Evolutionary conservation across 2,888 invertebrate genomes (phyloP).

Genomic region (Monopis laevigella): DNA sequence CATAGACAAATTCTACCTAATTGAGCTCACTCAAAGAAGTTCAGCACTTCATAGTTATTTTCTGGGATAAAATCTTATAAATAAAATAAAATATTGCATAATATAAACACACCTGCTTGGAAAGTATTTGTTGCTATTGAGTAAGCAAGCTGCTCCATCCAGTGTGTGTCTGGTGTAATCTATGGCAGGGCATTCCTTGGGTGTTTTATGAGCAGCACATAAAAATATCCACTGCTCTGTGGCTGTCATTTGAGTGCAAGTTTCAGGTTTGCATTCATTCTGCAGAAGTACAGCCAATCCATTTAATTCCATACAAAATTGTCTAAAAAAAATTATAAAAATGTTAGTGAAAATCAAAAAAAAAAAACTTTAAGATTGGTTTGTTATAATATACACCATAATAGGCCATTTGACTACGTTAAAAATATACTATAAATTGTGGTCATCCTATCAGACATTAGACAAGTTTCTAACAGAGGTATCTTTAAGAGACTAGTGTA

Average conservation of each 20-base stretch:
- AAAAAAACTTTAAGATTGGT: neutral
- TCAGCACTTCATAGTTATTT: too few relatives aligned
- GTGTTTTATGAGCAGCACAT: constrained; percentile 99
- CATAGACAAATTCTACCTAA: too few relatives aligned
- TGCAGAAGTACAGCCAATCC: constrained; percentile 97
- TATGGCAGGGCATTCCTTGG: constrained; percentile 99
- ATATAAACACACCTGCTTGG: constrained; percentile 84
- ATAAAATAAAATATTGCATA: too few relatives aligned
- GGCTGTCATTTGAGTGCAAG: constrained; percentile 99
- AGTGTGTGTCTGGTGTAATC: constrained; percentile 98
- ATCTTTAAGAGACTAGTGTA: too few relatives aligned
- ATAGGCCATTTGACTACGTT: too few relatives aligned
- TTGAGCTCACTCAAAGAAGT: too few relatives aligned
- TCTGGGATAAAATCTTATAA: too few relatives aligned
- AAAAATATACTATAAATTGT: too few relatives aligned
- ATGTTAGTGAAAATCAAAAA: neutral
- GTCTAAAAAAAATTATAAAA: constrained; percentile 78
- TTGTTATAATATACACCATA: too few relatives aligned
- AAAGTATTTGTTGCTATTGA: constrained; percentile 99
- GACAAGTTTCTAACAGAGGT: neutral
- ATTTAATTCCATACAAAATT: constrained; percentile 99
- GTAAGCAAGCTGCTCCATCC: constrained; percentile 97
- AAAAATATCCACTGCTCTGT: constrained; percentile 99
- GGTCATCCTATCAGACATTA: too few relatives aligned
- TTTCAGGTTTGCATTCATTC: constrained; percentile 95